Percentiles rank a stretch among this genome's conserved stretches.
Conservation (phyloP, 2,113 vertebrate genomes). For the Tragelaphus scriptus region DNA sequence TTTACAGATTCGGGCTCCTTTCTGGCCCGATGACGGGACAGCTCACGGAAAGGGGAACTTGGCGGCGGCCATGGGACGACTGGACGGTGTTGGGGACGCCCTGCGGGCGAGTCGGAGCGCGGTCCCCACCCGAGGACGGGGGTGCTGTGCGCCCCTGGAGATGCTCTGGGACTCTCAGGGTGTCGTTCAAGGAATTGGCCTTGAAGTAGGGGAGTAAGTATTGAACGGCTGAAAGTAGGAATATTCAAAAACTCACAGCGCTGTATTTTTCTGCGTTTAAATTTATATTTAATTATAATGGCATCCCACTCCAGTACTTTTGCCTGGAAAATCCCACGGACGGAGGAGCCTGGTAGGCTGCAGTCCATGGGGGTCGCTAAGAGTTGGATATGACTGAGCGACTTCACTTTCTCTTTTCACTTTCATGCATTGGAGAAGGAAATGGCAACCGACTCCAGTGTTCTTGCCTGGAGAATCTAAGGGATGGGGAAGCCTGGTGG, state of each 20-base stretch:
- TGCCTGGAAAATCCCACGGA: no score
- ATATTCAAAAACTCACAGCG: background rate
- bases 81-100: background rate
- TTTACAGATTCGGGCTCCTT: background rate
- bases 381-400: no score
- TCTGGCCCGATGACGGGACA: background rate
- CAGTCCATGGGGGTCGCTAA: no score
- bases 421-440: no score
- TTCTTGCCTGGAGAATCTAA: no score
- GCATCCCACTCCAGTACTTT: no score
- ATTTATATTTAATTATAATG: background rate
- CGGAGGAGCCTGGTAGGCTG: no score
- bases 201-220: background rate
- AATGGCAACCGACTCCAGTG: no score
- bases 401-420: no score
- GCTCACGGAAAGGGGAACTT: background rate
- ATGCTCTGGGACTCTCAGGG: no score
- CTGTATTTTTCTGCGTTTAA: background rate
- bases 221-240: background rate
- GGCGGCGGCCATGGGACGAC: fast-evolving
- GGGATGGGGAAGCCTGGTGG: no score
- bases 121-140: background rate
- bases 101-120: no score
- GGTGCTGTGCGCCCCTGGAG: background rate
- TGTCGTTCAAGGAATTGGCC: background rate